Evolutionary conservation across 2,797 vertebrate genomes (phyloP).

Genomic region (Peromyscus aztecus): DNA sequence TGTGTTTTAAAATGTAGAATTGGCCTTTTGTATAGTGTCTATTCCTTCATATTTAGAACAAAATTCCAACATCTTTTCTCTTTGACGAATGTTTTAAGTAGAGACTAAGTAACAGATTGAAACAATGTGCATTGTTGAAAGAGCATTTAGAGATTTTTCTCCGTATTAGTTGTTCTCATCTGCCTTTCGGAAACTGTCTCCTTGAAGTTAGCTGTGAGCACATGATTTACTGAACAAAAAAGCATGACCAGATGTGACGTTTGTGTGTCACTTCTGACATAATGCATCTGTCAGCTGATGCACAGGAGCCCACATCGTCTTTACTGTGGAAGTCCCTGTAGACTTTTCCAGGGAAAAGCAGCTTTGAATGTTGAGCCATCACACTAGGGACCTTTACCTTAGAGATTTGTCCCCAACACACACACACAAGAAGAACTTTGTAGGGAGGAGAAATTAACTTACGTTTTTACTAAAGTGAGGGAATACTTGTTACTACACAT

Average conservation of each 20-base stretch:
- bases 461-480: background rate
- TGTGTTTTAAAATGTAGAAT: background rate
- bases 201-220: background rate
- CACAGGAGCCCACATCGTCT: background rate
- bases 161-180: background rate
- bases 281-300: background rate
- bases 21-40: background rate
- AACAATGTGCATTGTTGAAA: background rate
- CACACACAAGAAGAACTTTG: background rate
- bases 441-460: background rate
- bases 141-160: background rate
- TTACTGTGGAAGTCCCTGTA: background rate
- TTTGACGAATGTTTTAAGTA: constrained; percentile 19
- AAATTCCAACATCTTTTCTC: background rate
- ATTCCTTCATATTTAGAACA: background rate
- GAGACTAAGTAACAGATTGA: constrained; percentile 5
- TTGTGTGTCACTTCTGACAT: background rate
- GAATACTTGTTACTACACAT: background rate
- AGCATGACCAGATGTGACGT: background rate
- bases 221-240: background rate
- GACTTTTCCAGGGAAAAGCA: background rate
- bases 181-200: background rate
- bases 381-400: background rate
- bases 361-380: background rate
- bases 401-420: background rate